These are phyloP conservation scores for Turritopsis dohrnii DNA, from an alignment of 30 jellyfish, hydroid and myxozoan species.

Conservation along the genomic window DNA sequence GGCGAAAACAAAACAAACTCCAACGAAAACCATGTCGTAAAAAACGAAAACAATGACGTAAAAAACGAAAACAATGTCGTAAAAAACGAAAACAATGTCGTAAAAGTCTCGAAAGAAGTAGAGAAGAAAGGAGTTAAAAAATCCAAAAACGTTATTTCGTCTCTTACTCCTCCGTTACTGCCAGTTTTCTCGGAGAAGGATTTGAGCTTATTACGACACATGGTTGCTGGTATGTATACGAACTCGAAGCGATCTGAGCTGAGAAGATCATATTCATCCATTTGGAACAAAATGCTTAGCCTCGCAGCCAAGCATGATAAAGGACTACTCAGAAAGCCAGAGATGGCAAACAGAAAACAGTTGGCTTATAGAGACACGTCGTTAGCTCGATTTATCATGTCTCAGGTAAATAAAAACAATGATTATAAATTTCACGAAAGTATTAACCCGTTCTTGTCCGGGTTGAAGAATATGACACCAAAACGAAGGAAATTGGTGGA, in stretches of 20 bases:
- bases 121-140: background rate
- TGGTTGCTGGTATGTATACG: conserved; percentile 21
- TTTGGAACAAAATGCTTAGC: conserved; percentile 78
- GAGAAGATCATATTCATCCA: conserved; percentile 17
- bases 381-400: conserved; percentile 23
- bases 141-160: background rate
- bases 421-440: background rate
- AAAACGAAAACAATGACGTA: too few species aligned
- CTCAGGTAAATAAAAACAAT: conserved; percentile 11
- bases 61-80: too few species aligned
- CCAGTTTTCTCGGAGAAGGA: conserved; percentile 25
- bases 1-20: too few species aligned
- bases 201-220: conserved; percentile 25
- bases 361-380: conserved; percentile 17
- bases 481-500: background rate
- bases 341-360: conserved; percentile 19
- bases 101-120: background rate
- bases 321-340: background rate
- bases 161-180: background rate
- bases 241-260: conserved; percentile 28
- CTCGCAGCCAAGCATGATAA: conserved; percentile 48
- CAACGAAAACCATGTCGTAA: too few species aligned
- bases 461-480: background rate
- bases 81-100: conserved; percentile 9
- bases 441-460: conserved; percentile 20